Evolutionary conservation across 2,113 vertebrate species (phyloP).

Genomic region (Poeciliopsis occidentalis): DNA sequence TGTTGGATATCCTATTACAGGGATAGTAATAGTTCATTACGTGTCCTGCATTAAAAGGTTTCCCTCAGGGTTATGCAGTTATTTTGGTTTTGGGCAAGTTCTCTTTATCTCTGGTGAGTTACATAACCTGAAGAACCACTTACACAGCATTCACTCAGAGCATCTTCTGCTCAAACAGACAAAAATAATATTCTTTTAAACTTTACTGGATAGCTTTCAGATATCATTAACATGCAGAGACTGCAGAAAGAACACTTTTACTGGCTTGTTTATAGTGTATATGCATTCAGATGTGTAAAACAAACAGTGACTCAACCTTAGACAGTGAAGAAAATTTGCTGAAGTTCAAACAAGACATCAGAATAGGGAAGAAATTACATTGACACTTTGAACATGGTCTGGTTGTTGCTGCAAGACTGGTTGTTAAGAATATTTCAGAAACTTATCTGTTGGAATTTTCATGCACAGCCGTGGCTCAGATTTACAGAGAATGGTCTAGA

Average conservation of each 20-base stretch:
- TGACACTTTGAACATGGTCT: background rate
- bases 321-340: background rate
- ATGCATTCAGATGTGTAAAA: too few species aligned
- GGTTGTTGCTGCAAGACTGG: background rate
- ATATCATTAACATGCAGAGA: conserved; percentile 31
- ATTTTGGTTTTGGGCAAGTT: conserved; percentile 59
- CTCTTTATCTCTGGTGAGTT: conserved; percentile 45
- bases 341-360: background rate
- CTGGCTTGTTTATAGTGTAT: background rate
- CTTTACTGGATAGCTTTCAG: background rate
- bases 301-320: too few species aligned
- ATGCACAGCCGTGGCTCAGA: background rate
- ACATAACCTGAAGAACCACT: conserved; percentile 43
- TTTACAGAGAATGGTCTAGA: background rate
- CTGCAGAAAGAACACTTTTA: conserved; percentile 2
- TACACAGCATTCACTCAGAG: conserved; percentile 21
- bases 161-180: conserved; percentile 1
- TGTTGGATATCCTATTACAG: conserved; percentile 46
- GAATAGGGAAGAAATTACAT: background rate
- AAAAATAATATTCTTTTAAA: conserved; percentile 14
- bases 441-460: background rate
- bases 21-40: conserved; percentile 46
- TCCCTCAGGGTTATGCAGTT: conserved; percentile 36
- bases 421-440: background rate
- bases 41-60: conserved; percentile 46